Percentiles rank a stretch among this genome's conserved stretches.
phyloP scores from a whole-genome alignment of 2,113 vertebrate genomes.

The Cryptotis parvus region DNA sequence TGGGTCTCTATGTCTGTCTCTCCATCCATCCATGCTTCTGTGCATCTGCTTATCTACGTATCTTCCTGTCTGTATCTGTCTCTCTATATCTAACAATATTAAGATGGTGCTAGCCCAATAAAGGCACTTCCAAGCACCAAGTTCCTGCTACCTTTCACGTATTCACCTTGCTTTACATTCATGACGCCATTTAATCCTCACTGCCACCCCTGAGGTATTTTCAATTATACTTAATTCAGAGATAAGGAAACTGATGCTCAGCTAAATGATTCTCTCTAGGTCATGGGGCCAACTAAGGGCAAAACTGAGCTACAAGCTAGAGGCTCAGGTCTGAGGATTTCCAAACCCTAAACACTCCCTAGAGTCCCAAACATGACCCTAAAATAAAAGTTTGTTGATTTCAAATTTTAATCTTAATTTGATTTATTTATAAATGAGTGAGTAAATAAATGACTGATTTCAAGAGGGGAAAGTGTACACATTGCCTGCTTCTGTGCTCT shows the following conservation, averaged over 20 bases:
- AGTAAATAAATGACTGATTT: neutral
- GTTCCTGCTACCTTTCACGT: neutral
- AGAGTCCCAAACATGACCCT: neutral
- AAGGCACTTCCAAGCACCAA: neutral
- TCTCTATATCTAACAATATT: neutral
- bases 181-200: neutral
- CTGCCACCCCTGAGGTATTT: neutral
- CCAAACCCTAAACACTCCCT: neutral
- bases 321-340: neutral
- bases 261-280: too few species aligned
- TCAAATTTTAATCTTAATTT: conserved; percentile 30
- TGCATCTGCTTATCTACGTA: too few species aligned
- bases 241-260: neutral
- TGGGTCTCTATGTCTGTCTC: too few species aligned
- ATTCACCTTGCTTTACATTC: neutral
- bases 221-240: neutral
- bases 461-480: neutral
- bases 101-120: neutral
- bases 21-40: too few species aligned
- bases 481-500: neutral
- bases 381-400: neutral
- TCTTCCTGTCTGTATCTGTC: too few species aligned
- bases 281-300: too few species aligned
- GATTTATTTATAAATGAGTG: neutral
- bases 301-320: neutral